Evolutionary conservation across 2,888 invertebrate genomes (phyloP).

Genomic region (Caenorhabditis macrosperma): DNA sequence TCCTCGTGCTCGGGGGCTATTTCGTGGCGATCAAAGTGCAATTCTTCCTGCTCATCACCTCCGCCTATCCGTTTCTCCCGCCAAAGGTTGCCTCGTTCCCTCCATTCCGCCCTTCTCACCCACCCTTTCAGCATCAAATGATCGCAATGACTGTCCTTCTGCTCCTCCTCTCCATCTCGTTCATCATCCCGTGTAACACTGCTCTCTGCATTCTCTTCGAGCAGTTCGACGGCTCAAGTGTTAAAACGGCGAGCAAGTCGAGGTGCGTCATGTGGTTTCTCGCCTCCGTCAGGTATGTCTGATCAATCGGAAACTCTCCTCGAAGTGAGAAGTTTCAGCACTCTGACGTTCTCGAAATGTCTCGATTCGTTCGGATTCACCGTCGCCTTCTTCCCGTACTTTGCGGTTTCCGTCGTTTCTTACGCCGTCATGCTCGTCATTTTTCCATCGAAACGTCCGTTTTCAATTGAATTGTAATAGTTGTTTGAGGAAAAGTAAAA

Average conservation of each 20-base stretch:
- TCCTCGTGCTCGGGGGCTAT: constrained; percentile 62
- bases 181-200: constrained; percentile 69
- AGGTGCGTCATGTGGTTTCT: constrained; percentile 70
- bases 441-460: constrained; percentile 41
- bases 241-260: constrained; percentile 58
- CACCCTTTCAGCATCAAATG: constrained; percentile 46
- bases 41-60: constrained; percentile 60
- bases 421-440: constrained; percentile 38
- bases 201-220: constrained; percentile 70
- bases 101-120: neutral
- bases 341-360: constrained; percentile 63
- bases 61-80: constrained; percentile 54
- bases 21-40: constrained; percentile 50
- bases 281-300: constrained; percentile 64
- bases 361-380: constrained; percentile 61
- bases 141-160: constrained; percentile 58
- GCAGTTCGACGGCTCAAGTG: constrained; percentile 63
- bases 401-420: constrained; percentile 51
- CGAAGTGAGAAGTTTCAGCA: constrained; percentile 54
- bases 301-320: neutral
- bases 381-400: constrained; percentile 67
- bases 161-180: constrained; percentile 56
- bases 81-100: constrained; percentile 12
- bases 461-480: constrained; percentile 25
- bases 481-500: neutral